These are phyloP conservation scores for Hemiscyllium ocellatum DNA, from an alignment of 2,113 vertebrate species.

Conservation along the genomic window DNA sequence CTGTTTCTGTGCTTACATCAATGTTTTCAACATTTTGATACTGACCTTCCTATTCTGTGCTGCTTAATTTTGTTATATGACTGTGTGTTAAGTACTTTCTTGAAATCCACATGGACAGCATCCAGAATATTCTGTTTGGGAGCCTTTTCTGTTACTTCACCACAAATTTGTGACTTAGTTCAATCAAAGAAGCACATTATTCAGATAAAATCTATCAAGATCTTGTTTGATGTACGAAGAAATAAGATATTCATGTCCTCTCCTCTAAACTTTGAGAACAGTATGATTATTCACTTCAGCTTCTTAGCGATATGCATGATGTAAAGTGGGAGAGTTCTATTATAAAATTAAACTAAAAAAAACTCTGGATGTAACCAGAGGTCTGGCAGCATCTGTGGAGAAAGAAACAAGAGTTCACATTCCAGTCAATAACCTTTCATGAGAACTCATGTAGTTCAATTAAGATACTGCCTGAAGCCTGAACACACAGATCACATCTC, in stretches of 20 bases:
- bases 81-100: no score
- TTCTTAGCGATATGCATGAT: not conserved
- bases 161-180: no score
- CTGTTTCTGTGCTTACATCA: no score
- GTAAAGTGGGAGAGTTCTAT: not conserved
- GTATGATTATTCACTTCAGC: not conserved
- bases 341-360: not conserved
- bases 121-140: no score
- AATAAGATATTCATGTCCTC: not conserved
- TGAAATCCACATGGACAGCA: no score
- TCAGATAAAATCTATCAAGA: not conserved
- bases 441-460: not conserved
- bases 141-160: no score
- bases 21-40: no score
- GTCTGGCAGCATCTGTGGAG: not conserved
- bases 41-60: no score
- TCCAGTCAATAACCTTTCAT: not conserved
- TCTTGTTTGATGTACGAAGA: not conserved
- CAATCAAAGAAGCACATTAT: not conserved
- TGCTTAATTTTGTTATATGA: no score
- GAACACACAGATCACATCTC: not conserved
- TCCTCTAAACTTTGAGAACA: not conserved
- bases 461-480: not conserved
- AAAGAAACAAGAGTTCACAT: not conserved
- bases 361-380: not conserved